A percentile compares a stretch with the other conserved stretches of the same genome.
phyloP scores from a whole-genome alignment of 2,797 vertebrate genomes.

The Cryptoprocta ferox region DNA sequence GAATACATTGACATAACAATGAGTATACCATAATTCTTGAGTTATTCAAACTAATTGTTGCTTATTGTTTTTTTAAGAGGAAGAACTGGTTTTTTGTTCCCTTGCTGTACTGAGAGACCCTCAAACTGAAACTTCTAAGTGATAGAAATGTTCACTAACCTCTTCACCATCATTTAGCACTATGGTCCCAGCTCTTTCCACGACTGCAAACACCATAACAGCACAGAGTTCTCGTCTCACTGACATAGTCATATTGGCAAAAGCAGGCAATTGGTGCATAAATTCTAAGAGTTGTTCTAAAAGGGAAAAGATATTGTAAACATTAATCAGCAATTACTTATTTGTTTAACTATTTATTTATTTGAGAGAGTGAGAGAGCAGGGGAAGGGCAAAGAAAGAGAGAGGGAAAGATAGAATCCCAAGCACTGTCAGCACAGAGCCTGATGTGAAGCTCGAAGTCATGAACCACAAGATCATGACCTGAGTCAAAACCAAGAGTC shows the following conservation, averaged over 20 bases:
- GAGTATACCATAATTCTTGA: neutral
- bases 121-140: neutral
- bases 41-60: neutral
- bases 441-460: too few relatives aligned
- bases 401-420: too few relatives aligned
- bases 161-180: conserved; percentile 99
- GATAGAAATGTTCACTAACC: conserved; percentile 86
- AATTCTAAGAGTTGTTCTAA: conserved; percentile 99
- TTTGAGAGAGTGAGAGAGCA: too few relatives aligned
- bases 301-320: conserved; percentile 77
- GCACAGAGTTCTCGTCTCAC: conserved; percentile 98
- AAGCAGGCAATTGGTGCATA: conserved; percentile 99
- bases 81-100: neutral
- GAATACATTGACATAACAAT: neutral
- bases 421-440: too few relatives aligned
- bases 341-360: too few relatives aligned
- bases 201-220: conserved; percentile 99
- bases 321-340: neutral
- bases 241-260: conserved; percentile 99
- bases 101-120: neutral
- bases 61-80: neutral
- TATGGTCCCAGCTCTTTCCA: conserved; percentile 97
- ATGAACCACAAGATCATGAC: too few relatives aligned
- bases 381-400: too few relatives aligned
- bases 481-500: too few relatives aligned